These are phyloP conservation scores for Artemia franciscana DNA, from an alignment of 1,140 invertebrate species.

Conservation along the genomic window DNA sequence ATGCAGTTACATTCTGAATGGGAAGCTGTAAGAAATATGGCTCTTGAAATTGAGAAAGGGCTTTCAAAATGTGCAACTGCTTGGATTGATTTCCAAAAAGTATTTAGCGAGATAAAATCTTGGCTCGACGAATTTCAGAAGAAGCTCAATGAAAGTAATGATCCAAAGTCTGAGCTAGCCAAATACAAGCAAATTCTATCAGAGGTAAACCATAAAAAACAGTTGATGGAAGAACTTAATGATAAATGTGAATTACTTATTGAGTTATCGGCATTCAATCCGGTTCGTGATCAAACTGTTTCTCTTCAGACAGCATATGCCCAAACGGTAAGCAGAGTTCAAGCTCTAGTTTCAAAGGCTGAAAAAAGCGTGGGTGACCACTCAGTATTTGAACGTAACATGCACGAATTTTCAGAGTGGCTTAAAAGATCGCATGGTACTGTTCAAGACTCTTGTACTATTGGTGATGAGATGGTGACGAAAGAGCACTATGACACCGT, in stretches of 20 bases:
- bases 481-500: conserved; percentile 59
- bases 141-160: conserved; percentile 26
- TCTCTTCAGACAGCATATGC: conserved; percentile 56
- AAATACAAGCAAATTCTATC: conserved; percentile 30
- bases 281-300: conserved; percentile 60
- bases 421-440: conserved; percentile 45
- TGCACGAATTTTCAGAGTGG: conserved; percentile 57
- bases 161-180: conserved; percentile 17
- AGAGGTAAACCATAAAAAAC: conserved; percentile 50
- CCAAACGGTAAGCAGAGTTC: conserved; percentile 42
- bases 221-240: conserved; percentile 51
- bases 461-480: conserved; percentile 44
- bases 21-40: conserved; percentile 56
- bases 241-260: conserved; percentile 64
- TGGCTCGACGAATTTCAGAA: conserved; percentile 50
- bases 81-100: conserved; percentile 62
- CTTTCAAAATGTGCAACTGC: conserved; percentile 53
- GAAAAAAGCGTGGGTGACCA: conserved; percentile 72
- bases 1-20: conserved; percentile 61
- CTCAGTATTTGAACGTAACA: conserved; percentile 63
- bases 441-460: conserved; percentile 46
- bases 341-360: conserved; percentile 47
- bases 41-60: conserved; percentile 47
- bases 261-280: conserved; percentile 53
- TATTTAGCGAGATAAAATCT: conserved; percentile 43